phyloP scores from a whole-genome alignment of 2,888 invertebrate species.

The Tetheella fluctuosa region DNA sequence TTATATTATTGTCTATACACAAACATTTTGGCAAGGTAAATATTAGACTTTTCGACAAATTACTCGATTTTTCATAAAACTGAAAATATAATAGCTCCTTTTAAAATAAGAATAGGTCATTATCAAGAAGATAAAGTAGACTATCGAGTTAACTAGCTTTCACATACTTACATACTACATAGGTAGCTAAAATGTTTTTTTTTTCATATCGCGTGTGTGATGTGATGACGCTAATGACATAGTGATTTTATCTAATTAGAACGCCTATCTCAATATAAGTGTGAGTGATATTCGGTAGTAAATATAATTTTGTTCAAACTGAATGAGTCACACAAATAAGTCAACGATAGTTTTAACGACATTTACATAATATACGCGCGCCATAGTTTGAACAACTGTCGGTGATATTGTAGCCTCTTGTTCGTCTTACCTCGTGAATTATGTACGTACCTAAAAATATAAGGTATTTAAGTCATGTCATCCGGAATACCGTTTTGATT shows the following conservation, averaged over 20 bases:
- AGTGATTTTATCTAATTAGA: neutral
- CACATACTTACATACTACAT: neutral
- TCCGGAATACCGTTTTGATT: neutral
- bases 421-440: constrained; percentile 15
- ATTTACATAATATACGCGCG: constrained; percentile 48
- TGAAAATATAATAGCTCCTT: too few relatives aligned
- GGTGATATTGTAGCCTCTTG: constrained; percentile 13
- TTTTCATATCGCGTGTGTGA: too few relatives aligned
- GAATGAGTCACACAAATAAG: constrained; percentile 48
- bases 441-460: neutral
- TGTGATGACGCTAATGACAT: neutral
- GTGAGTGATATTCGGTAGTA: neutral
- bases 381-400: constrained; percentile 63
- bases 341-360: constrained; percentile 37
- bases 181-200: too few relatives aligned
- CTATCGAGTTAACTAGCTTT: neutral
- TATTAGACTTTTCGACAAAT: too few relatives aligned
- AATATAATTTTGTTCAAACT: constrained; percentile 20
- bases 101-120: too few relatives aligned
- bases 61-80: too few relatives aligned
- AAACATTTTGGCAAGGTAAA: too few relatives aligned
- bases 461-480: neutral
- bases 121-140: too few relatives aligned
- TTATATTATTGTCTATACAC: too few relatives aligned
- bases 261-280: neutral